Evolutionary conservation across 2,113 vertebrate species (phyloP), one percentile per base, ranked within the genome.

Genomic region (Zosterops japonicus): DNA sequence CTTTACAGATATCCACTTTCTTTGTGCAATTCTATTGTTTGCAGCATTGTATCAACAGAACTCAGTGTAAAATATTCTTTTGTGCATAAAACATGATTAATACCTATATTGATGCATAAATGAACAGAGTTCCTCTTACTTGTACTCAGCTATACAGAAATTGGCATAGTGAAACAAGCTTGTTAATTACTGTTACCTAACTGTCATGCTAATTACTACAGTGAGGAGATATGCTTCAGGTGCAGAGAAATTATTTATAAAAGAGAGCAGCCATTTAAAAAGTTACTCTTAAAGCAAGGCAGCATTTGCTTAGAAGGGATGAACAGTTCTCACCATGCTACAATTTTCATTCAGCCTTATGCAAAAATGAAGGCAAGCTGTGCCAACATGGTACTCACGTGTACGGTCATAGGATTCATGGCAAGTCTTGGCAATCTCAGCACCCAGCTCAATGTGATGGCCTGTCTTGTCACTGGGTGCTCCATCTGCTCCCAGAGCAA

Each of bases 391-490:
- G 55, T 18, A 92, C 98, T 98, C 96, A 99, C 99, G 98, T 2
- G 99, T 99, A 31, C 99, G 98, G 57, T 98, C 96, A 20, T 99
- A 99, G 10, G 99, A 99, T 87, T 99, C 99, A 3, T 99, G 99
- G 75, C 99, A 99, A 27, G 99, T 99, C n/a, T 98, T 98, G 25
- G 99, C 98, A 61, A 99, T 99, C 97, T 99, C 99, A 50, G 99
- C 99, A 2, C 99, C 99, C 14, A 99, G 98, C 96, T 99, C 99
- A 92, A 99, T 99, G 97, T 99, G 99, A 67, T 98, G 99, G 49
- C 99, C 99, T 0, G 98, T 99, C 97, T 98, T 98, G 94, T 98
- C 98, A 8, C 64, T n/a, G 1, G 99, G 98, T 5, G 99, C 99
- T 9, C 99, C 98, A 0, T 99, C 99, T 2, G 99, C 99, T 25